Conservation (phyloP, 2,888 invertebrate species). For the Criorhina ranunculi region DNA sequence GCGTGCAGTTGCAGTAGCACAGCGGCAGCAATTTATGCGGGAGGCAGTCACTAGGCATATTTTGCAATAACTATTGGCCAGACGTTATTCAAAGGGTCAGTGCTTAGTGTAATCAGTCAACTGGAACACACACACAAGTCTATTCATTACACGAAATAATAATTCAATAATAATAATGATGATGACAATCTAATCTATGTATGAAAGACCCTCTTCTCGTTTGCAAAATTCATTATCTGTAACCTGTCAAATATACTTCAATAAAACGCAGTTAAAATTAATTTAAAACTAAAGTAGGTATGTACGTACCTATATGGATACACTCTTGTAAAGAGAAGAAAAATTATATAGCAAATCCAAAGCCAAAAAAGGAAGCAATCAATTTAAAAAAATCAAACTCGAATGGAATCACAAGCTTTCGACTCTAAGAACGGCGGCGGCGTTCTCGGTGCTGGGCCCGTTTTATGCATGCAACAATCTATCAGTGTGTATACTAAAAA, state of each 20-base stretch:
- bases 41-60: constrained; percentile 44
- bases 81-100: constrained; percentile 57
- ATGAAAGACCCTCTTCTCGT: constrained; percentile 22
- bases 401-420: constrained; percentile 77
- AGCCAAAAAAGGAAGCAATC: constrained; percentile 84
- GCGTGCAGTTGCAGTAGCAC: too few species aligned
- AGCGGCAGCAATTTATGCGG: constrained; percentile 61
- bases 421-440: neutral
- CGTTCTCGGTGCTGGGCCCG: constrained; percentile 1
- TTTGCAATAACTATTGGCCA: constrained; percentile 54
- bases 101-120: constrained; percentile 72
- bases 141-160: constrained; percentile 65
- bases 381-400: constrained; percentile 84
- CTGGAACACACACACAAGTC: constrained; percentile 35
- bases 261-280: constrained; percentile 28
- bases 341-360: constrained; percentile 45
- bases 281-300: neutral
- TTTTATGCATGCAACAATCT: constrained; percentile 50
- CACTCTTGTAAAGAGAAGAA: constrained; percentile 3
- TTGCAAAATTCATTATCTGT: constrained; percentile 38
- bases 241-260: constrained; percentile 67
- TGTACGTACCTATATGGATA: neutral
- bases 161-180: constrained; percentile 49
- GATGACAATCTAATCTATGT: constrained; percentile 41
- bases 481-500: constrained; percentile 50